Conservation (phyloP, 1,140 invertebrate genomes). For the Bombyx mandarina region DNA sequence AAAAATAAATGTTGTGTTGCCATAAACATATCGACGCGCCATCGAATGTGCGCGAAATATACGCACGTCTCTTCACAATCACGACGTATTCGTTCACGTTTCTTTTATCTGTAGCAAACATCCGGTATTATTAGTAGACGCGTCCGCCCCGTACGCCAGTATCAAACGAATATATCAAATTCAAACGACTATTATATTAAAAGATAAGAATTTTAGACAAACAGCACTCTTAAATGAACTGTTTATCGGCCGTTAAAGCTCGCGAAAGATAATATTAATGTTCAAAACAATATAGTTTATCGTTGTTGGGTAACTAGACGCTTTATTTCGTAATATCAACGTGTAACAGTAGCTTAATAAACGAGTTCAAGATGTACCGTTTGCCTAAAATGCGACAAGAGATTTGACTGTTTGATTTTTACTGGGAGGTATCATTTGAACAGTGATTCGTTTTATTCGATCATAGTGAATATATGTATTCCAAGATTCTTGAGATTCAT, state of each 20-base stretch:
- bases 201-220: slow-evolving; percentile 37
- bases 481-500: no score
- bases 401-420: no score
- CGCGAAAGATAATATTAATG: slow-evolving; percentile 40
- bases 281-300: slow-evolving; percentile 52
- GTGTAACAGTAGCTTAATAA: not conserved
- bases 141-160: slow-evolving; percentile 23
- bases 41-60: slow-evolving; percentile 15
- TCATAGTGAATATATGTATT: no score
- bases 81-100: slow-evolving; percentile 34
- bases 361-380: not conserved
- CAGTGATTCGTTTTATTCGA: no score
- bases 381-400: not conserved
- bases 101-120: slow-evolving; percentile 53
- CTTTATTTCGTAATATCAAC: slow-evolving; percentile 36
- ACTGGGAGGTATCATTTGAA: no score
- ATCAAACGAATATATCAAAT: slow-evolving; percentile 7
- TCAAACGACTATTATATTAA: slow-evolving; percentile 7
- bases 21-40: slow-evolving; percentile 4
- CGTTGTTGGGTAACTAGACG: slow-evolving; percentile 37
- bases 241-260: slow-evolving; percentile 37
- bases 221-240: slow-evolving; percentile 35
- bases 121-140: slow-evolving; percentile 44
- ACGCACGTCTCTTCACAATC: slow-evolving; percentile 8
- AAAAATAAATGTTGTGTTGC: not conserved